These are phyloP conservation scores for Scaeva pyrastri DNA, from an alignment of 2,888 invertebrate species.

Conservation along the genomic window DNA sequence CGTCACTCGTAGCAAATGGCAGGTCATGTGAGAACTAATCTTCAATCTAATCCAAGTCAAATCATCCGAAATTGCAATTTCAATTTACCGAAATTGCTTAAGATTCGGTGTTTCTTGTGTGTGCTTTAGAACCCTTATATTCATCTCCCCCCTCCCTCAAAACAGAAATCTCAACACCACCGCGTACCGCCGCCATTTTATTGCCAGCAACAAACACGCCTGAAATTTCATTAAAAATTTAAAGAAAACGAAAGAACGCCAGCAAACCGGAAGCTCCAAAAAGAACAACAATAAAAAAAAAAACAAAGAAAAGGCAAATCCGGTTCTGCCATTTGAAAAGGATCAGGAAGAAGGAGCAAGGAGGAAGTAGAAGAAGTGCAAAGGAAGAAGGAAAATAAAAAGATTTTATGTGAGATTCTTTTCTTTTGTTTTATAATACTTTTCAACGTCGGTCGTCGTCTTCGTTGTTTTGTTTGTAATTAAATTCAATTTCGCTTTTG, in stretches of 20 bases:
- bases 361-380: background rate
- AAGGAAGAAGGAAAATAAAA: background rate
- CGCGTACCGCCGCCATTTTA: background rate
- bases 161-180: background rate
- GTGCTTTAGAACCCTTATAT: background rate
- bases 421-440: constrained; percentile 19
- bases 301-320: background rate
- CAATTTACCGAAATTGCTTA: constrained; percentile 58
- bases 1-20: constrained; percentile 44
- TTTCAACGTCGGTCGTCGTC: too few relatives aligned
- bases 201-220: constrained; percentile 21
- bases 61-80: constrained; percentile 71
- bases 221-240: constrained; percentile 69
- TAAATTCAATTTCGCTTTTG: constrained; percentile 66
- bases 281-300: too few relatives aligned
- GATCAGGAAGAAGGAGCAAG: background rate
- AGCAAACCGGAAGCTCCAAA: constrained; percentile 51
- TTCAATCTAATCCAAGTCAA: constrained; percentile 69
- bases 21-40: constrained; percentile 71
- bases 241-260: constrained; percentile 47
- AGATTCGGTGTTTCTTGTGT: background rate
- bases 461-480: constrained; percentile 74
- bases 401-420: constrained; percentile 36
- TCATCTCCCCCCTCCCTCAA: too few relatives aligned
- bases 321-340: constrained; percentile 28